Evolutionary conservation across 2,113 vertebrate genomes (phyloP), one percentile per base, ranked within the genome.

Genomic region (Bos indicus): DNA sequence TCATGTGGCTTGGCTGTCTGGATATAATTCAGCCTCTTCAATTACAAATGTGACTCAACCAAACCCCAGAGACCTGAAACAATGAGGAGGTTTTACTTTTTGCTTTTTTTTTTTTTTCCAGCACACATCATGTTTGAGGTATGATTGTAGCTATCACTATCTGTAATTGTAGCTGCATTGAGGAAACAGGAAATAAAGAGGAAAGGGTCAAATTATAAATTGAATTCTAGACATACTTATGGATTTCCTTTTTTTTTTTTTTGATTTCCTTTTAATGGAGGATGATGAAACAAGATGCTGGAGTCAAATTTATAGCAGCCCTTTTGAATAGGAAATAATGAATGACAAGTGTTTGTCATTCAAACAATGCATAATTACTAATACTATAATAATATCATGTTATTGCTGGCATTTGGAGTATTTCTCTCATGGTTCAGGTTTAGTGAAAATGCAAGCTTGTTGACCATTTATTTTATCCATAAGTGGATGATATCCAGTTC

Each of bases 41-140:
- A 23, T 96, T 95, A 94, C 93, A 98, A 95, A 26, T 89, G 2
- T 17, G 54, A 56, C 28, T 84, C 77, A 93, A 23, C 57, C 11
- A 96, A 96, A 97, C 88, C 91, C 3, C 23, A 90, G 51, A 91
- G 93, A 93, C 43, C 81, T 95, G 82, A 43, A 48, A 52, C 74
- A 46, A 7, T 74, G 28, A 88, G 48, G 51, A 80, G 26, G 21
- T 6, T 0, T 0, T 0, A 0, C 33, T 17, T 51, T 81, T 11
- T 80, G 16, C 7, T 1, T 30, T 33, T 17, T 7, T 9, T n/a
- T 36, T 46, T 82, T 6, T 48, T 17, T 46, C 7, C 9, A 88
- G 33, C 6, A 57, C 11, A 28, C 4, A 28, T 3, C 1, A 9
- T 43, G 1, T 92, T 52, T 40, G 26, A 40, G 13, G 30, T 7